phyloP scores from a whole-genome alignment of 2,113 vertebrate species.

The Heptranchias perlo region DNA sequence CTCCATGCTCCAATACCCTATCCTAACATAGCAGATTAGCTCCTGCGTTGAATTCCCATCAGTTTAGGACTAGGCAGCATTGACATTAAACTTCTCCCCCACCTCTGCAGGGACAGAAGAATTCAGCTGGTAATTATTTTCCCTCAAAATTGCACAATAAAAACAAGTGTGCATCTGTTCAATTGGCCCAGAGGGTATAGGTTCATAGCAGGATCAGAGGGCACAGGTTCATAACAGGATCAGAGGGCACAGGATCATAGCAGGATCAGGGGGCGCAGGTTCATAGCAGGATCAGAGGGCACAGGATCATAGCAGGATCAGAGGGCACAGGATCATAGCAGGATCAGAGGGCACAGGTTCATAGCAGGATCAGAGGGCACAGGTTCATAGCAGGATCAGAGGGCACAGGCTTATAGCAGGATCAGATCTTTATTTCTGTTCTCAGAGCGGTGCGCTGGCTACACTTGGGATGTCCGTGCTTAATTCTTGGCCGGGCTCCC shows the following conservation, averaged over 20 bases:
- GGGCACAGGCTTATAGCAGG: too few species aligned
- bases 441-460: background rate
- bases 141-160: background rate
- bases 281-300: background rate
- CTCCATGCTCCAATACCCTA: background rate
- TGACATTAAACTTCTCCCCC: background rate
- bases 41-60: background rate
- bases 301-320: background rate
- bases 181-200: background rate
- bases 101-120: background rate
- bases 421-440: background rate
- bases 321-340: background rate
- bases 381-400: background rate
- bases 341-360: background rate
- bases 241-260: background rate
- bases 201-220: background rate
- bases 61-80: background rate
- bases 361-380: background rate
- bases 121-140: background rate
- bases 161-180: background rate
- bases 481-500: background rate
- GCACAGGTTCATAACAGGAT: background rate
- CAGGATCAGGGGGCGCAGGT: background rate
- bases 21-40: background rate
- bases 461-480: background rate